phyloP scores from a whole-genome alignment of 2,113 vertebrate genomes.

The Spilogale gracilis region DNA sequence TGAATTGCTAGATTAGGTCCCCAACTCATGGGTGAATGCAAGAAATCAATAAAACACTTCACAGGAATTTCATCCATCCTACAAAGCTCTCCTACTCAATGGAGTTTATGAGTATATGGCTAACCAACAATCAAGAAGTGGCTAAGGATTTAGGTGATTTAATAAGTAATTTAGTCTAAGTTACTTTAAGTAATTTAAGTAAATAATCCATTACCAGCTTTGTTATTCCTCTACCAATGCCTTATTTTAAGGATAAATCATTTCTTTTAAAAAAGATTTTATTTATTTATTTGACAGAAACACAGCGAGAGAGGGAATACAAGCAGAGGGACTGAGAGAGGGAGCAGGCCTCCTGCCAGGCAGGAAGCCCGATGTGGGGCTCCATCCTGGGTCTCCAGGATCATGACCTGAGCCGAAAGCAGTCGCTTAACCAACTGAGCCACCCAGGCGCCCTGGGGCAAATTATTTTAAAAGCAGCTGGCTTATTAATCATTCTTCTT shows the following conservation, averaged over 20 bases:
- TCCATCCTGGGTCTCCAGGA: too few relatives aligned
- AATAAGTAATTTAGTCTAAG: not conserved
- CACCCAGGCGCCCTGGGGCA: not conserved
- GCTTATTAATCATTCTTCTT: constrained; percentile 15
- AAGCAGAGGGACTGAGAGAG: too few relatives aligned
- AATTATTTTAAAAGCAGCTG: constrained; percentile 33
- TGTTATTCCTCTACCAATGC: not conserved
- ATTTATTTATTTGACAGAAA: too few relatives aligned
- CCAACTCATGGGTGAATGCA: not conserved
- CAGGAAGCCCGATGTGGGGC: too few relatives aligned
- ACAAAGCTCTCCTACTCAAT: not conserved
- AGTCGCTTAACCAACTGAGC: too few relatives aligned
- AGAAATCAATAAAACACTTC: not conserved
- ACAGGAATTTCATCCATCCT: not conserved
- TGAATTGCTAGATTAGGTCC: constrained; percentile 10
- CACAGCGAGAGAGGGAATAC: too few relatives aligned
- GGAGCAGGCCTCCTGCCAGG: too few relatives aligned
- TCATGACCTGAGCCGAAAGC: too few relatives aligned
- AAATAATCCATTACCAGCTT: constrained; percentile 41
- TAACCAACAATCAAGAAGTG: constrained; percentile 24
- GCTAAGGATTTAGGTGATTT: constrained; percentile 12
- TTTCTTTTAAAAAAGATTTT: not conserved
- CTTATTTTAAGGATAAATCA: constrained; percentile 51
- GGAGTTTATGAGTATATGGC: not conserved
- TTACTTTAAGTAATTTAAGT: not conserved